Conservation (phyloP, 2,113 vertebrate genomes). For the Ictalurus punctatus region DNA sequence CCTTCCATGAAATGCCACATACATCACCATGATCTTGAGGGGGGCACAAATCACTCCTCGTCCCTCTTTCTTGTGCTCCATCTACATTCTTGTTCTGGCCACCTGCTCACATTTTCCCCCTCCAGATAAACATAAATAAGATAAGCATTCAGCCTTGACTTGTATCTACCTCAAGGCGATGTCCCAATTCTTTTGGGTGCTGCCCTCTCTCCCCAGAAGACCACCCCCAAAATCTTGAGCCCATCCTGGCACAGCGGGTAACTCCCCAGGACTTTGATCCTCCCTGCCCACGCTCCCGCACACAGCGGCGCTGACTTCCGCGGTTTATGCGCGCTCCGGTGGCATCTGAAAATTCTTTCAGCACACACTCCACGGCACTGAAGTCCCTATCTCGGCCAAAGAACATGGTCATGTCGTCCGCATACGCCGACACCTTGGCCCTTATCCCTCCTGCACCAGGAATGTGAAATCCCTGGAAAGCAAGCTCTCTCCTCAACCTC, state of each 20-base stretch:
- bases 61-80: not conserved
- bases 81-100: not conserved
- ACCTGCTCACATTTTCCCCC: not conserved
- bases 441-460: not conserved
- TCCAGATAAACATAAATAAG: not conserved
- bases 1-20: not conserved
- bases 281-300: no score
- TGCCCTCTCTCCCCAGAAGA: not conserved
- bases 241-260: no score
- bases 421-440: not conserved
- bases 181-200: not conserved
- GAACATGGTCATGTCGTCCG: not conserved
- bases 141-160: not conserved
- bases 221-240: no score
- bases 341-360: not conserved
- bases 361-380: not conserved
- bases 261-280: no score
- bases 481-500: not conserved
- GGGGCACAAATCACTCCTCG: not conserved
- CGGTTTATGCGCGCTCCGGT: not conserved
- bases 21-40: not conserved
- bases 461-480: not conserved
- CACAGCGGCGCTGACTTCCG: no score
- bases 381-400: not conserved
- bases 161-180: not conserved